phyloP scores from a whole-genome alignment of 2,113 vertebrate genomes.

The Xenus cinereus region DNA sequence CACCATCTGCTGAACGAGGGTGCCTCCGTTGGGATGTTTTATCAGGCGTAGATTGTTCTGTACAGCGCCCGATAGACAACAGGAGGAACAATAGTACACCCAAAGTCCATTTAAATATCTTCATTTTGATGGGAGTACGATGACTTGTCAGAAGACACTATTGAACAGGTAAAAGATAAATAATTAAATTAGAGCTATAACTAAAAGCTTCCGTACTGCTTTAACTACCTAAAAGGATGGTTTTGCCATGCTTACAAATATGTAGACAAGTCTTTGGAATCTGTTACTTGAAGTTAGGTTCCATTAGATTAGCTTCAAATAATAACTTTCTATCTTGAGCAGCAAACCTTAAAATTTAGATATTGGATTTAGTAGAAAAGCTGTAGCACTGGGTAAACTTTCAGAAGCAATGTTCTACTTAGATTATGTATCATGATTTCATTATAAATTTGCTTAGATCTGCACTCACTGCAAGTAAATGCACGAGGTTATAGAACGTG shows the following conservation, averaged over 20 bases:
- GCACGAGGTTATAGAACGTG: neutral
- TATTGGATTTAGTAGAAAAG: neutral
- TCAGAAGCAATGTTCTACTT: neutral
- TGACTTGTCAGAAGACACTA: neutral
- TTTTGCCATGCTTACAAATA: rapidly evolving
- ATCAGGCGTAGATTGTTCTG: slow-evolving; percentile 61
- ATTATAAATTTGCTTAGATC: neutral
- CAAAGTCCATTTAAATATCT: slow-evolving; percentile 79
- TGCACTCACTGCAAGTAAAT: neutral
- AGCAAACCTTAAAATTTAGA: neutral
- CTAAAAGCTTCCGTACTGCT: neutral
- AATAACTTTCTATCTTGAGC: neutral
- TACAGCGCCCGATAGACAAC: slow-evolving; percentile 65
- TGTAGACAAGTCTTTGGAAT: neutral
- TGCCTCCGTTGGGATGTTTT: slow-evolving; percentile 70
- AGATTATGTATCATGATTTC: neutral
- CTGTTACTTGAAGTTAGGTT: neutral
- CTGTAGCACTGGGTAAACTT: neutral
- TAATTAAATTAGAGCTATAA: neutral
- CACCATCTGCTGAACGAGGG: slow-evolving; percentile 73
- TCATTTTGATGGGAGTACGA: slow-evolving; percentile 73
- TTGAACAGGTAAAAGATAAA: neutral
- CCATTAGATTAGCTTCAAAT: neutral
- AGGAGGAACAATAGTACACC: slow-evolving; percentile 81
- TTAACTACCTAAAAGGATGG: neutral